phyloP scores from a whole-genome alignment of 2,113 vertebrate species.

The Micronycteris hirsuta region DNA sequence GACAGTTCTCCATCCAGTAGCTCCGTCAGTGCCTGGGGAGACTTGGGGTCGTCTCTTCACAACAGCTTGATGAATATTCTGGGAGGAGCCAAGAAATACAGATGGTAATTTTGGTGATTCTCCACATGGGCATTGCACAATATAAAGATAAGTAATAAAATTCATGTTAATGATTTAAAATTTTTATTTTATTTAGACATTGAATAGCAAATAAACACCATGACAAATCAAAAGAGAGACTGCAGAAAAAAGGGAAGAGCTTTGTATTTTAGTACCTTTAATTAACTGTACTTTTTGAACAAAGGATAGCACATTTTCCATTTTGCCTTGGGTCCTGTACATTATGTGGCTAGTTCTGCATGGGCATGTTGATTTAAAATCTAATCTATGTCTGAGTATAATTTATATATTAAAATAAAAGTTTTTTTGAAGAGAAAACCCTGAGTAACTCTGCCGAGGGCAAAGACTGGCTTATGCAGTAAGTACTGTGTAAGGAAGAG shows the following conservation, averaged over 20 bases:
- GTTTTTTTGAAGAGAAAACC: neutral
- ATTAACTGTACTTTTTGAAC: neutral
- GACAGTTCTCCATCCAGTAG: neutral
- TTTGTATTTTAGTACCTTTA: neutral
- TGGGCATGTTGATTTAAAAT: neutral
- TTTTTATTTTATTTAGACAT: neutral
- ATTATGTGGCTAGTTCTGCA: neutral
- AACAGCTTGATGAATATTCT: neutral
- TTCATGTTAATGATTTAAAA: neutral
- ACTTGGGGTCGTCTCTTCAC: neutral
- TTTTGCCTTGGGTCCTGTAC: neutral
- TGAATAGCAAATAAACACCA: neutral
- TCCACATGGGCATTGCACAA: neutral
- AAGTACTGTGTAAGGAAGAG: neutral
- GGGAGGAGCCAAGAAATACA: neutral
- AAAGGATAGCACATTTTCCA: neutral
- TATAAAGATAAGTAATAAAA: neutral
- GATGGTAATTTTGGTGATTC: neutral
- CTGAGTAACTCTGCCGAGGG: neutral
- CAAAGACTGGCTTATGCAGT: neutral
- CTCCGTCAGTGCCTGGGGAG: neutral
- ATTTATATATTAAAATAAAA: neutral
- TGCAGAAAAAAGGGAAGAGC: neutral
- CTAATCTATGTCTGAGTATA: neutral
- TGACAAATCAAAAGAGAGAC: neutral